Evolutionary conservation across 1,140 invertebrate genomes (phyloP), one percentile per base, ranked within the genome.

Genomic region (Neodiprion lecontei): DNA sequence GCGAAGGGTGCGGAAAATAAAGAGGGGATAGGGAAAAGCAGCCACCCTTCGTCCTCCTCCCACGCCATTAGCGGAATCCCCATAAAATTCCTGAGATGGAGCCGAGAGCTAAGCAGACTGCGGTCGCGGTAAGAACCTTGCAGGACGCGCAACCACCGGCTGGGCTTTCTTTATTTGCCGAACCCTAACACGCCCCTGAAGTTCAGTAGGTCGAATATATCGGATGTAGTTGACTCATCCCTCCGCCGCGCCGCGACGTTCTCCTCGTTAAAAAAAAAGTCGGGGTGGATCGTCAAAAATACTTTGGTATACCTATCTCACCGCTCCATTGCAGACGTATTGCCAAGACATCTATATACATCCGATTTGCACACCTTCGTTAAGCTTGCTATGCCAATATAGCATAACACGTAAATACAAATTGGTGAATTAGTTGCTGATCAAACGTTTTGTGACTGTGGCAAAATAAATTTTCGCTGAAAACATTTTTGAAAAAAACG

Each of bases 41-140:
- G 14, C 23, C 9, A n/a, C 10, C 14, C 47, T 48, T 74, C 70
- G 67, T 77, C 71, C 69, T 77, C 77, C 78, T 75, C 78, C 80
- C 72, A 78, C 78, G 74, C 81, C 82, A 84, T 84, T 84, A 84
- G 81, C 53, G 75, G 79, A 79, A 79, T 79, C 79, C 74, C 79
- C 75, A 80, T 81, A 81, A 82, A 84, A 80, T 79, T 75, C 77
- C 71, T 70, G 48, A 69, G 68, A 50, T 65, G 72, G 67, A 73
- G 76, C 48, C 12, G 7, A 17, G 47, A 73, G 73, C 65, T 75
- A 50, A 76, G 69, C 74, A 72, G 50, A 23, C 28, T 68, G 75
- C 12, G 47, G 5, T 23, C 21, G n/a, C 21, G 70, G 70, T n/a
- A 40, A 40, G 28, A 40, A 40, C 23, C 28, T 50, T 40, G 21